Evolutionary conservation across 2,113 vertebrate genomes (phyloP).

Genomic region (Ptilonorhynchus violaceus): DNA sequence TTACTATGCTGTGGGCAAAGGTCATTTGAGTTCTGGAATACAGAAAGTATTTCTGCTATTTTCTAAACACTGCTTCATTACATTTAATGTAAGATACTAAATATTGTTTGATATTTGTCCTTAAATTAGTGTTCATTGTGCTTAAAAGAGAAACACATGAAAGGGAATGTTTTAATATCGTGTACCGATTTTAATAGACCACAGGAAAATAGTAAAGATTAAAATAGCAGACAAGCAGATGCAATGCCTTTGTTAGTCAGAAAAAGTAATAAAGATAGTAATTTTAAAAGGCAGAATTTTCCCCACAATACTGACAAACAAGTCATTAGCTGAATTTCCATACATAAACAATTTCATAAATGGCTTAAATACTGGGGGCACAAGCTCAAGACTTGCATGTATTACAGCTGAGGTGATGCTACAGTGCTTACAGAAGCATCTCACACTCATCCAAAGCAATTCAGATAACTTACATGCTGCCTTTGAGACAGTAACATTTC

Average conservation of each 20-base stretch:
- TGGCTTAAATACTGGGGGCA: neutral
- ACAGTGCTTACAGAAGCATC: neutral
- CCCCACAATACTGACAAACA: neutral
- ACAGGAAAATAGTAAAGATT: neutral
- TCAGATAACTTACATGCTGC: conserved; percentile 20
- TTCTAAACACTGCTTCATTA: neutral
- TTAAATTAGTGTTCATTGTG: neutral
- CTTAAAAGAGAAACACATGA: neutral
- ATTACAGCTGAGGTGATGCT: neutral
- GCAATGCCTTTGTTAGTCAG: neutral
- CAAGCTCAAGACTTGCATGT: neutral
- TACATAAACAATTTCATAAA: neutral
- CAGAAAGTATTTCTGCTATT: neutral
- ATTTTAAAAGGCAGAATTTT: neutral
- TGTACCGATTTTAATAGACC: neutral
- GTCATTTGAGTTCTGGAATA: neutral
- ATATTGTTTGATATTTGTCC: neutral
- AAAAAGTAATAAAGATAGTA: neutral
- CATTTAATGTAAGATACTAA: neutral
- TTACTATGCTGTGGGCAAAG: neutral
- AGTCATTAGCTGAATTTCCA: neutral
- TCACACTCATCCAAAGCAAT: conserved; percentile 16
- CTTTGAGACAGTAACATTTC: conserved; percentile 45
- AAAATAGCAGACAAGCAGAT: neutral
- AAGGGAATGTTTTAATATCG: neutral